Percentiles rank a stretch among this genome's conserved stretches.
Evolutionary conservation across 2,113 vertebrate species (phyloP).

Genomic region (Indicator indicator): DNA sequence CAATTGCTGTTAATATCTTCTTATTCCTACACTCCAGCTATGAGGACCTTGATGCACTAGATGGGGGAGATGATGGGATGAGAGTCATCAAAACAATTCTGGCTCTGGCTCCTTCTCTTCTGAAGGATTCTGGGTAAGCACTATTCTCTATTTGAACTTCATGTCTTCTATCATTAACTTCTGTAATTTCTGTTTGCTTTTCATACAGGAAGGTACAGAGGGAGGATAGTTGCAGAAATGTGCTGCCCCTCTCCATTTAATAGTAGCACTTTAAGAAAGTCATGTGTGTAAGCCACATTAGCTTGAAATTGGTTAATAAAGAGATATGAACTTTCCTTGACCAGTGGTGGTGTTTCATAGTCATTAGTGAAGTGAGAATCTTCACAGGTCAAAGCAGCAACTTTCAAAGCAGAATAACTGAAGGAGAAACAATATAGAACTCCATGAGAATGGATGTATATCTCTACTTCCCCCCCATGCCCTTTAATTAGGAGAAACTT

Average conservation of each 20-base stretch:
- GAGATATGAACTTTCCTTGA: not conserved
- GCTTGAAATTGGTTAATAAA: not conserved
- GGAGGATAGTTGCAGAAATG: not conserved
- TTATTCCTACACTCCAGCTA: constrained; percentile 77
- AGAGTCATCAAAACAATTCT: constrained; percentile 85
- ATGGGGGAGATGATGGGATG: constrained; percentile 90
- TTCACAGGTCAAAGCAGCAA: not conserved
- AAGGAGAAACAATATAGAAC: not conserved
- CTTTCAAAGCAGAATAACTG: not conserved
- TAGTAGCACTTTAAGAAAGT: not conserved
- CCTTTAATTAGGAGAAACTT: not conserved
- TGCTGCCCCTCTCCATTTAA: not conserved
- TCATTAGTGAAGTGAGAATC: not conserved
- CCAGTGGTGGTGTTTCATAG: not conserved
- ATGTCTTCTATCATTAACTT: not conserved
- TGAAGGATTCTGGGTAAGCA: constrained; percentile 85
- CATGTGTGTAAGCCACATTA: not conserved
- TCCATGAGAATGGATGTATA: not conserved
- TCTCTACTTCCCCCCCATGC: not conserved
- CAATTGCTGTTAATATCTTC: not conserved
- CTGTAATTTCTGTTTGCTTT: not conserved
- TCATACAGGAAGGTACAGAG: not conserved
- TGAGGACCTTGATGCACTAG: constrained; percentile 87
- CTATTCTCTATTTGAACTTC: not conserved
- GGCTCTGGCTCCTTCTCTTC: constrained; percentile 79